Percentiles rank a stretch among this genome's conserved stretches.
phyloP scores from a whole-genome alignment of 1,140 invertebrate species.

The Drosophila grimshawi region DNA sequence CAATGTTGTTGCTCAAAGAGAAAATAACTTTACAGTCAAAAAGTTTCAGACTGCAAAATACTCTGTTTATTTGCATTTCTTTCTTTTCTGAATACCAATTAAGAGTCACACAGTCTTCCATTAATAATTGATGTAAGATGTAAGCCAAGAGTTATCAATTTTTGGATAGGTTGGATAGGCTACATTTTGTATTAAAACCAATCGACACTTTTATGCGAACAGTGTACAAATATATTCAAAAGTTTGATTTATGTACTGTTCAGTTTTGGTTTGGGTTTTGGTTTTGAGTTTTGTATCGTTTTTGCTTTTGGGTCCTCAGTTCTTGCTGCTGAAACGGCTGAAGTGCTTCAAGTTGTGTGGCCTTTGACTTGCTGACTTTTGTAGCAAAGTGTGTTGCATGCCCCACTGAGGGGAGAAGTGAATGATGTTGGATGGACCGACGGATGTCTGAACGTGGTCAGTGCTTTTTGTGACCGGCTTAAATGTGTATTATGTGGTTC shows the following conservation, averaged over 20 bases:
- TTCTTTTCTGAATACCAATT: no score
- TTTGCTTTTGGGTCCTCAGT: conserved; percentile 14
- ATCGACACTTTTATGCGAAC: not conserved
- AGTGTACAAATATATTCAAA: conserved; percentile 37
- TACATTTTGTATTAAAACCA: no score
- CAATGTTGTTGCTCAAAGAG: not conserved
- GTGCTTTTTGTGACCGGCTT: conserved; percentile 9
- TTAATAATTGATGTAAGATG: not conserved
- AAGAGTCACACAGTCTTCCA: not conserved
- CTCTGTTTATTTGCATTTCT: not conserved
- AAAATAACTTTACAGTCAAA: not conserved
- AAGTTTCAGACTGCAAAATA: not conserved
- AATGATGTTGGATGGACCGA: no score
- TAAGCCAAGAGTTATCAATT: not conserved
- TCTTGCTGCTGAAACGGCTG: not conserved
- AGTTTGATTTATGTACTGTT: conserved; percentile 59
- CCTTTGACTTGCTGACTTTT: conserved; percentile 8
- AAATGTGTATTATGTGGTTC: conserved; percentile 40
- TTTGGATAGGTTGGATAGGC: no score
- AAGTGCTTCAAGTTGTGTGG: conserved; percentile 1
- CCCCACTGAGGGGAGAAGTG: not conserved
- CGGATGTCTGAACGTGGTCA: not conserved
- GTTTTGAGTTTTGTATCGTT: conserved; percentile 5
- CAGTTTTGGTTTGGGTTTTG: conserved; percentile 3
- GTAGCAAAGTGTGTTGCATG: conserved; percentile 30